Percentiles rank a stretch among this genome's conserved stretches.
Evolutionary conservation across 2,888 invertebrate species (phyloP).

Genomic region (Idaea dimidiata): DNA sequence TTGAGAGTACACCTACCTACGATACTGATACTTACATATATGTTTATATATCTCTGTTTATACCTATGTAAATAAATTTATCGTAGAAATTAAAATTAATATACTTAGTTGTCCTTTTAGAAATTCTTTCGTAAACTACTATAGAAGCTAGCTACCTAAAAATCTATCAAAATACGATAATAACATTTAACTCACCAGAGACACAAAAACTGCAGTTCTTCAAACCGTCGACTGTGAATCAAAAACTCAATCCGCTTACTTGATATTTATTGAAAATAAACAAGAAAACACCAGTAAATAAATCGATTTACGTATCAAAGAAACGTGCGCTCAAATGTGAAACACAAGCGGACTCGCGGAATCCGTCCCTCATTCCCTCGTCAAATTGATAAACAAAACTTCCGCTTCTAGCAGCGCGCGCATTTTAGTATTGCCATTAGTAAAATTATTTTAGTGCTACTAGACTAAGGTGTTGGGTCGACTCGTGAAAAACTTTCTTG

Average conservation of each 20-base stretch:
- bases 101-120: background rate
- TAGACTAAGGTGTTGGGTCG: background rate
- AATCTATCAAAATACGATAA: background rate
- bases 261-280: background rate
- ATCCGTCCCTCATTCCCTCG: conserved; percentile 47
- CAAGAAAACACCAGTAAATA: conserved; percentile 14
- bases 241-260: conserved; percentile 10
- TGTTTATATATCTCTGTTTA: too few relatives aligned
- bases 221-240: background rate
- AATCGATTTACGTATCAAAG: conserved; percentile 50
- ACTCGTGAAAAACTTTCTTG: too few relatives aligned
- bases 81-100: too few relatives aligned
- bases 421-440: conserved; percentile 52
- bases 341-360: conserved; percentile 48
- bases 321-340: conserved; percentile 36
- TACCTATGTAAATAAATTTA: too few relatives aligned
- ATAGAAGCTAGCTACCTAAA: background rate
- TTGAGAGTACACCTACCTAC: too few relatives aligned
- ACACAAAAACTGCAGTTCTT: background rate
- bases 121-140: background rate
- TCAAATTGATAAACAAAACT: conserved; percentile 78
- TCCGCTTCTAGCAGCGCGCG: conserved; percentile 71
- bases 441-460: conserved; percentile 11
- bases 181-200: conserved; percentile 8
- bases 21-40: too few relatives aligned